A percentile compares a stretch with the other conserved stretches of the same genome.
Evolutionary conservation across 2,797 vertebrate species (phyloP).

Genomic region (Knipowitschia caucasica): DNA sequence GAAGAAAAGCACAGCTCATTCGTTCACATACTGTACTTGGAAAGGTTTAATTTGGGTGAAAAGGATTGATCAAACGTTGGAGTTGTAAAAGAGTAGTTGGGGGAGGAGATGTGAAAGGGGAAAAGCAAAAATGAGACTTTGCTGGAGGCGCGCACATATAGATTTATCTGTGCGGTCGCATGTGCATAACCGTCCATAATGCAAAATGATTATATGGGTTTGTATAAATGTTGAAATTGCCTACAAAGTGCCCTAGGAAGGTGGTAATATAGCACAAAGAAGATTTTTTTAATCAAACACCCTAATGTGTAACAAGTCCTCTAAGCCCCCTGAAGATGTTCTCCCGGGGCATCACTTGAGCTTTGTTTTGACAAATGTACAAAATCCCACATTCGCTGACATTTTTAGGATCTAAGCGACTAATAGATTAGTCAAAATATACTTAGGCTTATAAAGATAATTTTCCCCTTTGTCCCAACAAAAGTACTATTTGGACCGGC

Average conservation of each 20-base stretch:
- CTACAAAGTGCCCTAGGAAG: background rate
- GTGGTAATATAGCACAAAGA: background rate
- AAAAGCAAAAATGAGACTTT: conserved; percentile 1
- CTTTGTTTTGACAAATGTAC: too few relatives aligned
- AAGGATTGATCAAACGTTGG: background rate
- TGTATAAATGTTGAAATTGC: background rate
- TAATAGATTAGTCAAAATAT: too few relatives aligned
- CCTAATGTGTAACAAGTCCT: too few relatives aligned
- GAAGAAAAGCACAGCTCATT: conserved; percentile 9
- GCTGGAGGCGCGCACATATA: conserved; percentile 6
- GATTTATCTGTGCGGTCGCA: background rate
- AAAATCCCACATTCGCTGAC: too few relatives aligned
- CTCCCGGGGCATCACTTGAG: too few relatives aligned
- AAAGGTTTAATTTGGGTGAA: conserved; percentile 24
- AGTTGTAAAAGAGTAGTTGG: background rate
- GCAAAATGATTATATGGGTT: conserved; percentile 8
- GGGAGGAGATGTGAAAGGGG: conserved; percentile 2
- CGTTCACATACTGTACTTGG: conserved; percentile 15
- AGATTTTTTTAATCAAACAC: too few relatives aligned
- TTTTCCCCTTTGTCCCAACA: too few relatives aligned
- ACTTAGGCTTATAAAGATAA: too few relatives aligned
- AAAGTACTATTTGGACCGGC: too few relatives aligned
- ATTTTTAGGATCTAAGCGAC: too few relatives aligned
- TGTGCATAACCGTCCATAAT: conserved; percentile 7
- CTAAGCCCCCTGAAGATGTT: too few relatives aligned